A percentile compares a stretch with the other conserved stretches of the same genome.
phyloP scores from a whole-genome alignment of 1,140 invertebrate genomes.

The Coenobita brevimanus region DNA sequence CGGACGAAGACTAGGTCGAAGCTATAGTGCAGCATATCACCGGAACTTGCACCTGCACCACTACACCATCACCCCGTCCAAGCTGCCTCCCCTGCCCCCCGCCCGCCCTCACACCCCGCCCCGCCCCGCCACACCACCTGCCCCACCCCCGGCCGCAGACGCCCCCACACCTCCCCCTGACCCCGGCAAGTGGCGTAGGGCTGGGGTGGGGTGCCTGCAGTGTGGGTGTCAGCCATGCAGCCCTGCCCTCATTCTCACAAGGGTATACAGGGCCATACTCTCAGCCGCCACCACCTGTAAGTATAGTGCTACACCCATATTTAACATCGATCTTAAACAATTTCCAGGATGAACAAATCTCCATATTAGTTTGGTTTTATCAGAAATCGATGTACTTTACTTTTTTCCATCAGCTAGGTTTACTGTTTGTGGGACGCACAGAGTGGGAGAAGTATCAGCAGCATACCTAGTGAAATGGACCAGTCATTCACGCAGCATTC shows the following conservation, averaged over 20 bases:
- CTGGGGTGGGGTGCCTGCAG: not conserved
- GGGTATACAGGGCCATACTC: conserved; percentile 44
- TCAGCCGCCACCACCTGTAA: conserved; percentile 49
- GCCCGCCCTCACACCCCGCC: not conserved
- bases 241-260: conserved; percentile 3
- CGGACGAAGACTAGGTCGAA: conserved; percentile 31
- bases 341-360: too few relatives aligned
- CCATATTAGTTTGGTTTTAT: too few relatives aligned
- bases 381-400: too few relatives aligned
- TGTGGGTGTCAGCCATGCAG: conserved; percentile 49
- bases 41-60: conserved; percentile 13
- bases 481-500: too few relatives aligned
- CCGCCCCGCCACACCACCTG: not conserved
- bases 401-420: too few relatives aligned
- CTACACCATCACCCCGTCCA: not conserved
- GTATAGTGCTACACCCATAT: too few relatives aligned
- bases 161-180: not conserved
- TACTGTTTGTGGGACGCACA: too few relatives aligned
- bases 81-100: not conserved
- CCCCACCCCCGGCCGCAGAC: not conserved
- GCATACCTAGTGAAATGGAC: too few relatives aligned
- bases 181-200: conserved; percentile 16
- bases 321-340: too few relatives aligned
- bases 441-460: too few relatives aligned
- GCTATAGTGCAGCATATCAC: conserved; percentile 43